phyloP scores from a whole-genome alignment of 2,113 vertebrate species.

The Vulpes lagopus region DNA sequence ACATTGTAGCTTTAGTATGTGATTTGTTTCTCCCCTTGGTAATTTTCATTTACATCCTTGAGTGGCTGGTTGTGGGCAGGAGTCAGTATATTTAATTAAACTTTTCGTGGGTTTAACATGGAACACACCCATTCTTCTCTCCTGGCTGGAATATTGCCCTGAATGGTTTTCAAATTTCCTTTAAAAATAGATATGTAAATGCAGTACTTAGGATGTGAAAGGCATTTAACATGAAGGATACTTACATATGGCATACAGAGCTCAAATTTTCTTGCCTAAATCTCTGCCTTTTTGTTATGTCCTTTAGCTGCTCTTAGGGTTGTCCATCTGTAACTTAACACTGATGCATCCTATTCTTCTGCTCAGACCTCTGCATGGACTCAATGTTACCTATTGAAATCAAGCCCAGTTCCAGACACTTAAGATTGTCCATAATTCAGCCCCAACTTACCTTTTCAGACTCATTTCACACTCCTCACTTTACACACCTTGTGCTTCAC shows the following conservation, averaged over 20 bases:
- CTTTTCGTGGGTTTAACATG: slow-evolving; percentile 23
- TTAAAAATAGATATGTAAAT: slow-evolving; percentile 35
- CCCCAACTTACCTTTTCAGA: background rate
- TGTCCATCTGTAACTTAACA: background rate
- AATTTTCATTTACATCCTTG: slow-evolving; percentile 62
- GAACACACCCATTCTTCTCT: slow-evolving; percentile 40
- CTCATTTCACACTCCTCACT: background rate
- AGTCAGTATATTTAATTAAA: slow-evolving; percentile 62
- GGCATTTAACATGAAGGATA: background rate
- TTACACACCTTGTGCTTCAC: background rate
- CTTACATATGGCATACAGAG: background rate
- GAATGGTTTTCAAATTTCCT: slow-evolving; percentile 47
- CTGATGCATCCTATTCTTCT: background rate
- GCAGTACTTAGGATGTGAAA: background rate
- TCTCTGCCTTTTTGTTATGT: background rate
- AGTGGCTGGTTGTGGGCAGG: slow-evolving; percentile 55
- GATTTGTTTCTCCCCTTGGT: slow-evolving; percentile 72
- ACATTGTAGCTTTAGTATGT: slow-evolving; percentile 66
- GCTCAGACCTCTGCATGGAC: background rate
- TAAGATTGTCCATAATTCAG: too few species aligned
- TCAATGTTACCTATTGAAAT: background rate
- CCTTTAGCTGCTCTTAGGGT: background rate
- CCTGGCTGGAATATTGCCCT: background rate
- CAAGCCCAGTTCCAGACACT: background rate
- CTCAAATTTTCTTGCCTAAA: background rate